phyloP scores from a whole-genome alignment of 2,888 invertebrate species.

The Aleiodes alternator region DNA sequence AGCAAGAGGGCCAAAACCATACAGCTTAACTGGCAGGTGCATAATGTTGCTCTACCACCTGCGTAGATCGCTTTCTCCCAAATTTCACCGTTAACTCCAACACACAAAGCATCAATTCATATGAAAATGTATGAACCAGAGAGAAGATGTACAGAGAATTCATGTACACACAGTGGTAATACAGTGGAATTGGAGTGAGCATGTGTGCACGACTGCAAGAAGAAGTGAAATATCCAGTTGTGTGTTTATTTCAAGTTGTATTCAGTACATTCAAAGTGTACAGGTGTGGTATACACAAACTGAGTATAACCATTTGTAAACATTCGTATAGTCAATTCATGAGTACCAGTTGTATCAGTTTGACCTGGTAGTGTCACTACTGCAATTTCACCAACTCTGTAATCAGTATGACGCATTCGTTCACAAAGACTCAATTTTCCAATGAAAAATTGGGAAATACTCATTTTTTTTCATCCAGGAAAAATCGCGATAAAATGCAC shows the following conservation, averaged over 20 bases:
- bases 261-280: constrained; percentile 14
- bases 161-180: too few relatives aligned
- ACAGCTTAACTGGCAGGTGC: constrained; percentile 15
- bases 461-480: too few relatives aligned
- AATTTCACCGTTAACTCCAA: not conserved
- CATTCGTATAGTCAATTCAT: constrained; percentile 13
- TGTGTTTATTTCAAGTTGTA: constrained; percentile 1
- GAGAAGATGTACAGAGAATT: too few relatives aligned
- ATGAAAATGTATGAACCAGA: constrained; percentile 1
- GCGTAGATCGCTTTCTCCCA: constrained; percentile 22
- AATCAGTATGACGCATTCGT: constrained; percentile 21
- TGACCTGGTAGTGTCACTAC: constrained; percentile 25
- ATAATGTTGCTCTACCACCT: constrained; percentile 28
- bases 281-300: constrained; percentile 19
- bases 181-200: constrained; percentile 1
- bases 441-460: too few relatives aligned
- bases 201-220: not conserved
- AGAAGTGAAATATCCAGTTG: not conserved
- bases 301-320: constrained; percentile 25
- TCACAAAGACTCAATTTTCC: not conserved
- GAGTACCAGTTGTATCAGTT: constrained; percentile 25
- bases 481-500: not conserved
- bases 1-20: not conserved
- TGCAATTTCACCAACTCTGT: constrained; percentile 6
- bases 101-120: not conserved